A percentile compares a stretch with the other conserved stretches of the same genome.
Conservation (phyloP, 1,140 invertebrate genomes). For the Halictus rubicundus region DNA sequence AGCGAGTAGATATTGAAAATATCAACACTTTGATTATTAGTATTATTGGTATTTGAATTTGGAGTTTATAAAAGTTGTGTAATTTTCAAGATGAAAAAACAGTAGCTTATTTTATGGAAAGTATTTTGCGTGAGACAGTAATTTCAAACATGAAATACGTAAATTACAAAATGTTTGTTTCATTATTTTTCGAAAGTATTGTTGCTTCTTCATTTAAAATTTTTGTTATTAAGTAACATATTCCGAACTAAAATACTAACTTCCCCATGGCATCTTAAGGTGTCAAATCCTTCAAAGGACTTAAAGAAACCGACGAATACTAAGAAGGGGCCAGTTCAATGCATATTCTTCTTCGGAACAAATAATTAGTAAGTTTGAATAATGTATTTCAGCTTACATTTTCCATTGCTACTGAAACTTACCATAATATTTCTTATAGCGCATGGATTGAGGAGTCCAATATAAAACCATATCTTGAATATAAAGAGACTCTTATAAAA, state of each 20-base stretch:
- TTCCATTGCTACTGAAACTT: slow-evolving; percentile 36
- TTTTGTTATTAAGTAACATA: not conserved
- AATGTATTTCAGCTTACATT: slow-evolving; percentile 22
- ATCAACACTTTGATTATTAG: not conserved
- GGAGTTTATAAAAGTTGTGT: not conserved
- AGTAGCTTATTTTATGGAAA: not conserved
- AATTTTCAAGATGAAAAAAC: too few species aligned
- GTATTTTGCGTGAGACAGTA: too few species aligned
- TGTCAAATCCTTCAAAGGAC: slow-evolving; percentile 86
- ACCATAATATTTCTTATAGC: slow-evolving; percentile 82
- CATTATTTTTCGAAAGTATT: not conserved
- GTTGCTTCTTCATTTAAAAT: not conserved
- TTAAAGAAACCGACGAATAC: slow-evolving; percentile 83
- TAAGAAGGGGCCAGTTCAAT: slow-evolving; percentile 87
- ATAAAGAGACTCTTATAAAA: slow-evolving; percentile 90
- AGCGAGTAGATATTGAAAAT: too few species aligned
- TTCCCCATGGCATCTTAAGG: slow-evolving; percentile 80
- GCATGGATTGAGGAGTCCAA: slow-evolving; percentile 94
- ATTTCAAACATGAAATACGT: too few species aligned
- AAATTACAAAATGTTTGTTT: not conserved
- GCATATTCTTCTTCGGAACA: slow-evolving; percentile 96
- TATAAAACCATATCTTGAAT: slow-evolving; percentile 91
- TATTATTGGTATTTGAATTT: too few species aligned
- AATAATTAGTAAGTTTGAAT: slow-evolving; percentile 93
- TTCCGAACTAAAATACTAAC: slow-evolving; percentile 38